A percentile compares a stretch with the other conserved stretches of the same genome.
phyloP scores from a whole-genome alignment of 2,113 vertebrate genomes.

The Oceanites oceanicus region DNA sequence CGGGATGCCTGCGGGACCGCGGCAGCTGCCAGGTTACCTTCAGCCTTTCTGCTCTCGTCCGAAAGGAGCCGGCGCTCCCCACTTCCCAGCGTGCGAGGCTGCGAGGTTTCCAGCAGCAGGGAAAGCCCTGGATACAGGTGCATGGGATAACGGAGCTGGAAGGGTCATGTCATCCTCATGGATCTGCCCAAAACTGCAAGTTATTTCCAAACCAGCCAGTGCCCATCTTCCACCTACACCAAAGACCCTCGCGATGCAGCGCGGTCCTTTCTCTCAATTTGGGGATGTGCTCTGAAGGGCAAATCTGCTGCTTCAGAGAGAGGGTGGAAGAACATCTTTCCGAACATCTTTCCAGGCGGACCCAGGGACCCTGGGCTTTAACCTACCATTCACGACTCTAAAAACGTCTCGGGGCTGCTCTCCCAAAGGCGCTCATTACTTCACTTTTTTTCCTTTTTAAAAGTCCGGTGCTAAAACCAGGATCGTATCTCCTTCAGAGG shows the following conservation, averaged over 20 bases:
- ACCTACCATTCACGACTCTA: neutral
- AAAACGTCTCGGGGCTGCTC: accelerated
- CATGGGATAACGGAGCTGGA: neutral
- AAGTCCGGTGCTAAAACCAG: neutral
- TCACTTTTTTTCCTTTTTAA: neutral
- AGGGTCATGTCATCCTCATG: neutral
- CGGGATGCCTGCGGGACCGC: accelerated
- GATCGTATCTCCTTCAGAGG: neutral
- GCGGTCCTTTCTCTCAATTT: neutral
- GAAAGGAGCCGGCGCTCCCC: neutral
- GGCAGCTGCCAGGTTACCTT: neutral
- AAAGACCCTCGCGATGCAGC: accelerated
- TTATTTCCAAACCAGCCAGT: neutral
- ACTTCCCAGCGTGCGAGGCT: neutral
- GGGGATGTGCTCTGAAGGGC: neutral
- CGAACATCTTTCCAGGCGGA: neutral
- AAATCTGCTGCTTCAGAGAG: neutral
- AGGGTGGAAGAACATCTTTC: neutral
- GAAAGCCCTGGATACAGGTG: neutral
- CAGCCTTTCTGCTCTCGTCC: neutral
- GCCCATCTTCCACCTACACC: neutral
- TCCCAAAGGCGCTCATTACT: neutral
- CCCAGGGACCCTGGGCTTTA: neutral
- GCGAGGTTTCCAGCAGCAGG: neutral
- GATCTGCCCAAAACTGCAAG: neutral